Percentiles rank a stretch among this genome's conserved stretches.
These are phyloP conservation scores for Nomada fucata DNA, from an alignment of 2,888 invertebrate species.

Conservation along the genomic window DNA sequence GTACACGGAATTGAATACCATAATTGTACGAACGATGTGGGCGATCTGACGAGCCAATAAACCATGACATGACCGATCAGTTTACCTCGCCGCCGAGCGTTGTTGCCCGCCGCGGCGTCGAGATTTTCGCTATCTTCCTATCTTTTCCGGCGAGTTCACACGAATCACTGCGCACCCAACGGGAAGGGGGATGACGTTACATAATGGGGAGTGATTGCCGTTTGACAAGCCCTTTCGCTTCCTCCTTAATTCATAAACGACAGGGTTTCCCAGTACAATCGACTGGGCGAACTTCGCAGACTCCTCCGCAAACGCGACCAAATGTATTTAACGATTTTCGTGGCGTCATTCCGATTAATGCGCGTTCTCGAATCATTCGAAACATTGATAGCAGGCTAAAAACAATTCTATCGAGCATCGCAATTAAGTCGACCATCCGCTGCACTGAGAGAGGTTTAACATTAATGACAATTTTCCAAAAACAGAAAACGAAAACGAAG, in stretches of 20 bases:
- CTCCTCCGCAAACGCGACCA: not conserved
- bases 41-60: conserved; percentile 82
- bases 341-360: too few species aligned
- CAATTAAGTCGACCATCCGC: too few species aligned
- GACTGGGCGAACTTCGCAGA: not conserved
- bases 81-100: conserved; percentile 72
- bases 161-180: conserved; percentile 69
- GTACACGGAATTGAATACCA: conserved; percentile 73
- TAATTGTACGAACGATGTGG: conserved; percentile 77
- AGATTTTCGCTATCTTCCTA: conserved; percentile 71
- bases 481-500: too few species aligned
- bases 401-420: too few species aligned
- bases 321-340: not conserved
- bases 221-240: conserved; percentile 78
- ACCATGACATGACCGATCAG: conserved; percentile 81
- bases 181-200: conserved; percentile 73
- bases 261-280: conserved; percentile 64
- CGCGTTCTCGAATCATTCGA: too few species aligned
- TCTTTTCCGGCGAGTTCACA: conserved; percentile 80
- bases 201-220: conserved; percentile 82
- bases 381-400: too few species aligned
- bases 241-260: conserved; percentile 76
- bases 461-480: too few species aligned
- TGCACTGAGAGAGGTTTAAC: too few species aligned
- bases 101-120: conserved; percentile 66